Evolutionary conservation across 2,888 invertebrate genomes (phyloP).

Genomic region (Pammene fasciana): DNA sequence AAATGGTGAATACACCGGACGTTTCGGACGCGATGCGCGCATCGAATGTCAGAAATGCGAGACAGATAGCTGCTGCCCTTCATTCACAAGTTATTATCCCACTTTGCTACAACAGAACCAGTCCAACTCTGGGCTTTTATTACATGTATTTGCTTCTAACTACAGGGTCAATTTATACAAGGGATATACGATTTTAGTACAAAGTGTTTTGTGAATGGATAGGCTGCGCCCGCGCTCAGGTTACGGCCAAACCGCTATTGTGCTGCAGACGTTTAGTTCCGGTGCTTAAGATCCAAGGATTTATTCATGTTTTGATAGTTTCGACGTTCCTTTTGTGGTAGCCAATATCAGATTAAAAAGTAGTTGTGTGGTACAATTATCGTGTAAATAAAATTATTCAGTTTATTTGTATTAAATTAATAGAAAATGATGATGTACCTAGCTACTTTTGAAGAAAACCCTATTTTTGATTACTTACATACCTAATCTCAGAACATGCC

Average conservation of each 20-base stretch:
- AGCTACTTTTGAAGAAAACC: too few relatives aligned
- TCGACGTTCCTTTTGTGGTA: conserved; percentile 14
- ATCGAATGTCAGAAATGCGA: conserved; percentile 57
- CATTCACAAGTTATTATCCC: background rate
- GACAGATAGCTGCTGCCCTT: conserved; percentile 47
- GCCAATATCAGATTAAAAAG: conserved; percentile 17
- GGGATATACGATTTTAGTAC: background rate
- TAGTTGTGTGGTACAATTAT: conserved; percentile 5
- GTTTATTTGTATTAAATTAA: background rate
- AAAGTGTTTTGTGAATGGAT: conserved; percentile 9
- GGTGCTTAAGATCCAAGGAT: conserved; percentile 47
- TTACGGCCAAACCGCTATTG: conserved; percentile 74
- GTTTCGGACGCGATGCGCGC: conserved; percentile 57
- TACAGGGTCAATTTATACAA: background rate
- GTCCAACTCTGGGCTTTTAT: background rate
- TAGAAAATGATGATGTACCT: too few relatives aligned
- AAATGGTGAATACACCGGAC: conserved; percentile 40
- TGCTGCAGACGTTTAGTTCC: conserved; percentile 70
- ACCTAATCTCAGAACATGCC: too few relatives aligned
- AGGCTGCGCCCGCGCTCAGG: conserved; percentile 55
- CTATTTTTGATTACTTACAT: too few relatives aligned
- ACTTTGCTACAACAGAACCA: background rate
- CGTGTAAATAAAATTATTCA: background rate
- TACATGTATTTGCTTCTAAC: background rate
- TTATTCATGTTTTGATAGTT: conserved; percentile 41